Base-by-base conservation (phyloP, 1,140 invertebrate genomes). In the Proctacanthus coquilletti region DNA sequence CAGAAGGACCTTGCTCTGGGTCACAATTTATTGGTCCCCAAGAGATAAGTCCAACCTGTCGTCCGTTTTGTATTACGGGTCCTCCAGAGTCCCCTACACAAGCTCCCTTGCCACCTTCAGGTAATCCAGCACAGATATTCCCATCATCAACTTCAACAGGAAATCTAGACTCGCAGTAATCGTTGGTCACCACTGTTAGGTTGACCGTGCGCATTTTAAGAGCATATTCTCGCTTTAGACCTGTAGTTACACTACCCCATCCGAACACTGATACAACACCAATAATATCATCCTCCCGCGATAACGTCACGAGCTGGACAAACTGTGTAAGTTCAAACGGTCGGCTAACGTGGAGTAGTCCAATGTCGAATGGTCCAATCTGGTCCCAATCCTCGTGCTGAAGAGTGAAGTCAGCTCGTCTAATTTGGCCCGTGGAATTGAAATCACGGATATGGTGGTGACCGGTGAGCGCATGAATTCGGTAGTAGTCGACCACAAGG, bases 281-380 rank as follows among this genome's bases (percentile, higher is more conserved):
- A 4, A 36, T 11, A 4, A 61, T 40, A 0, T 40, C 40, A 11
- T 55, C 52, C 2, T 56, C 45, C 38, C 48, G 45, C 0, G 56
- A 57, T 6, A 60, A 20, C 0, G 41, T 39, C 4, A 59, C 48
- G 0, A 52, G 51, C 0, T 47, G 45, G 0, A 68, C 53, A 25
- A 45, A 52, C 5, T 4, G 3, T 14, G 11, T 30, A 14, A 30
- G 11, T 5, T 5, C 11, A 18, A 38, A 30, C 18, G 36, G 25
- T 2, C 48, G 42, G 38, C 59, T 60, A n/a, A 63, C 45, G 0
- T 48, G 43, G 20, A 66, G 48, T 14, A 66, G 19, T 3, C 61
- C 62, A 4, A 68, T 60, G 31, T 67, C 65, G 38, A 57, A 61
- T 6, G 52, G 50, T 3, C 47, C 58, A 0, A 62, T 51, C 18